Percentiles rank a stretch among this genome's conserved stretches.
Evolutionary conservation across 1,140 invertebrate species (phyloP).

Genomic region (Anagrus nilaparvatae): DNA sequence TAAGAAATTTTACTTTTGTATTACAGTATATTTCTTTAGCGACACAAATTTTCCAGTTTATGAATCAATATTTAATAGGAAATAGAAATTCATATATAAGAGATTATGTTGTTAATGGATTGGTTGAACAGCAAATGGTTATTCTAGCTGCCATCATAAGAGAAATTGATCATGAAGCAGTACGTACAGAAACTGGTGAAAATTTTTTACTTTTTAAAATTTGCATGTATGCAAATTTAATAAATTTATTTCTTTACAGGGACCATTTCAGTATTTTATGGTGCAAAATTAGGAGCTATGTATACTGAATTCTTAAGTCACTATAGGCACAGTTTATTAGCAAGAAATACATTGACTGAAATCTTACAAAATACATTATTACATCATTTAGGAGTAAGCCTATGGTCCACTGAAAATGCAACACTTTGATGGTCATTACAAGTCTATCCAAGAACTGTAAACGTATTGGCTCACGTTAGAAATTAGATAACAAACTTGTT

Average conservation of each 20-base stretch:
- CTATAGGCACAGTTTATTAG: slow-evolving; percentile 75
- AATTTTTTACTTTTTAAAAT: slow-evolving; percentile 5
- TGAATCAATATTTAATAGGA: slow-evolving; percentile 57
- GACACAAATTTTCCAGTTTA: slow-evolving; percentile 64
- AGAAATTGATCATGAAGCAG: slow-evolving; percentile 75
- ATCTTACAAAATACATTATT: slow-evolving; percentile 62
- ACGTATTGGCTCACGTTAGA: slow-evolving; percentile 60
- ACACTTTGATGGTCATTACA: slow-evolving; percentile 60
- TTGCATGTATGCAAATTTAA: slow-evolving; percentile 4
- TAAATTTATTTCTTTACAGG: too few species aligned
- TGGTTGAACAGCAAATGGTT: slow-evolving; percentile 68
- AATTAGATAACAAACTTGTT: slow-evolving; percentile 8
- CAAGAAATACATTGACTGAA: slow-evolving; percentile 55
- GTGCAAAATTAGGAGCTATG: slow-evolving; percentile 53
- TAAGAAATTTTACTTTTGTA: slow-evolving; percentile 15
- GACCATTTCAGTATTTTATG: slow-evolving; percentile 63
- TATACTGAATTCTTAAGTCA: slow-evolving; percentile 72
- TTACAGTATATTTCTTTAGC: slow-evolving; percentile 69
- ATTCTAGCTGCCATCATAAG: slow-evolving; percentile 71
- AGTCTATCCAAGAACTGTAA: slow-evolving; percentile 74
- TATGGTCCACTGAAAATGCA: slow-evolving; percentile 47
- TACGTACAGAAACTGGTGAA: slow-evolving; percentile 64
- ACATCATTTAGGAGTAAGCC: slow-evolving; percentile 64
- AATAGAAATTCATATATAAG: slow-evolving; percentile 46
- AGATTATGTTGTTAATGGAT: slow-evolving; percentile 44